phyloP scores from a whole-genome alignment of 2,888 invertebrate genomes.

The Dastarcus helophoroides region DNA sequence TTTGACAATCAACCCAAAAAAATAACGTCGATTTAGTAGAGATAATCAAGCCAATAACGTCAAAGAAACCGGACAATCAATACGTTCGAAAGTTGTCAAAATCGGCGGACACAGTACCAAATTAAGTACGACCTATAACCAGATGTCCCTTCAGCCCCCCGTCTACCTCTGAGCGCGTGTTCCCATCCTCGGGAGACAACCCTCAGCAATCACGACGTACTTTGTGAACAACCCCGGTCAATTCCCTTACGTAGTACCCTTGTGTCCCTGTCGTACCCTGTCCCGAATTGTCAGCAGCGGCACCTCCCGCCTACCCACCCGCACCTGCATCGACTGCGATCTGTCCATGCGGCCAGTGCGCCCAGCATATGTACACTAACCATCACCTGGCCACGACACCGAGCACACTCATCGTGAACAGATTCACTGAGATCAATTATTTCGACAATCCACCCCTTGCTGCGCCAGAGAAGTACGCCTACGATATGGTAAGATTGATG shows the following conservation, averaged over 20 bases:
- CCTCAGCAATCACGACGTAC: slow-evolving; percentile 37
- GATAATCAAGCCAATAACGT: too few relatives aligned
- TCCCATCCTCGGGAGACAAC: too few relatives aligned
- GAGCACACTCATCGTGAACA: slow-evolving; percentile 37
- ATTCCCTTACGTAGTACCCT: slow-evolving; percentile 39
- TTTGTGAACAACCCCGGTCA: slow-evolving; percentile 38
- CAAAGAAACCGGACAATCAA: too few relatives aligned
- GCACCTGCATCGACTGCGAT: slow-evolving; percentile 40
- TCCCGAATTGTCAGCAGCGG: slow-evolving; percentile 36
- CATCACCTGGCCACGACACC: slow-evolving; percentile 24
- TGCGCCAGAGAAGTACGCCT: slow-evolving; percentile 31
- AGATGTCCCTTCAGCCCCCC: too few relatives aligned
- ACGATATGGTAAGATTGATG: slow-evolving; percentile 33
- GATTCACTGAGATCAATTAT: slow-evolving; percentile 40
- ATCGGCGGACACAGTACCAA: too few relatives aligned
- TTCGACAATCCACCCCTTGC: slow-evolving; percentile 32
- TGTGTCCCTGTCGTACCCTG: slow-evolving; percentile 35
- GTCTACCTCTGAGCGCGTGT: too few relatives aligned
- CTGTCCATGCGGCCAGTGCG: slow-evolving; percentile 47
- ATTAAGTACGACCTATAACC: too few relatives aligned
- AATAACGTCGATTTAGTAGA: too few relatives aligned
- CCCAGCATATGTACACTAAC: slow-evolving; percentile 38
- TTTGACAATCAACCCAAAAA: too few relatives aligned
- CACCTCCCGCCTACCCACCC: slow-evolving; percentile 37
- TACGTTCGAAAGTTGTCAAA: too few relatives aligned